Evolutionary conservation across 2,113 vertebrate species (phyloP), one percentile per base, ranked within the genome.

Genomic region (Pagrus major): DNA sequence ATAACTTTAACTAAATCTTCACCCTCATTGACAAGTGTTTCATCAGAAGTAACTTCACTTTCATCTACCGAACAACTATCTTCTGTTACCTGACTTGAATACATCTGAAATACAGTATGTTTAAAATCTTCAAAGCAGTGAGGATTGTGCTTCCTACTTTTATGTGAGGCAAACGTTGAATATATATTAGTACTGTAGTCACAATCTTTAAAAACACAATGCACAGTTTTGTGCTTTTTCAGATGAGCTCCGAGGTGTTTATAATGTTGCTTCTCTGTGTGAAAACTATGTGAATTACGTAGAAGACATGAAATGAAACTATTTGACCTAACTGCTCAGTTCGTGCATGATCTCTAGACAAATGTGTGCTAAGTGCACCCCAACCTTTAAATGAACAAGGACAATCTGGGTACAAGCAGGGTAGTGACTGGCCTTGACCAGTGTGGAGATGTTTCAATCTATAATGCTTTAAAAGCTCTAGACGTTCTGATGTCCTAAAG

Each of bases 141-240:
- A 81, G 74, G 61, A 84, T 47, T 84, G 78, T 88, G 71, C 39
- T 82, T 88, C 11, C 80, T 81, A 68, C 80, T 88, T 71, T 86
- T 76, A 79, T 86, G 77, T 65, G 83, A 86, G 5, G 67, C 64
- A 81, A 87, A 88, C n/a, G 84, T 59, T 86, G 68, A 55, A 56
- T 71, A 74, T 65, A 65, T 70, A 44, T 56, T 64, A 1, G 46
- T 67, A 11, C 65, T 67, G 21, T 58, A 58, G 37, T 71, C 68
- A 71, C 68, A 71, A 11, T 35, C n/a, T 73, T 73, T 47, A 61
- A 73, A 73, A 37, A 65, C 49, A 55, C 47, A 65, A 16, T 55
- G 1, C 33, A 75, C 47, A 31, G 72, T 65, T 44, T 54, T 1
- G 15, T 65, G 21, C 49, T 66, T 66, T 66, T n/a, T 66, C 27